Evolutionary conservation across 2,113 vertebrate species (phyloP), one percentile per base, ranked within the genome.

Genomic region (Prunella himalayana): DNA sequence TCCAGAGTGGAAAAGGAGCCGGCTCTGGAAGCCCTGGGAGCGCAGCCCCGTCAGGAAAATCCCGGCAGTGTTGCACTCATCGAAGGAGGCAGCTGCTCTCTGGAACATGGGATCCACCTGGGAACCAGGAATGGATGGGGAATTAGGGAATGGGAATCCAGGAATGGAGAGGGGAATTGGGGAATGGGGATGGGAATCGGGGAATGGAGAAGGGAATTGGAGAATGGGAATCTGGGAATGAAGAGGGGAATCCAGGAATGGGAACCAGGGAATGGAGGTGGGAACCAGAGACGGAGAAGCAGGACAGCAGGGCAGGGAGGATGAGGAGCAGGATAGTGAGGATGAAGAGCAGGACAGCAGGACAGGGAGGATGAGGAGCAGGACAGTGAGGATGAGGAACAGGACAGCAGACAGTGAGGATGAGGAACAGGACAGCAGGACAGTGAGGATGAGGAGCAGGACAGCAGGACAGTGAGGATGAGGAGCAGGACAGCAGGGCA

Each of bases 31-130:
- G 97, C 93, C 93, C 27, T 98, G 97, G 42, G 98, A 98, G 76
- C 85, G 99, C 30, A 99, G 98, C 5, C 98, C 96, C 0, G 97
- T 97, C 51, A 99, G 98, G 96, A 99, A 99, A 23, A 99, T 97
- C 0, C 99, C 99, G 0, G 98, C 97, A 0, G 98, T 98, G 95
- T 98, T 99, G 96, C 98, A 99, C 83, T 99, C 99, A 25, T 99
- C 98, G 3, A 99, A 99, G 0, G 99, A 98, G 5, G 98, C 97
- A 0, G 98, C 98, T 4, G 98, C 98, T n/a, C 98, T 98, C 97
- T 99, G 99, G 97, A 99, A 99, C 98, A 99, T 98, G 92, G 99
- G 99, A 42, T 98, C 96, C 7, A 94, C 65, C 97, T 98, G 54
- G n/a, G 13, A 44, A 8, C 7, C 7, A 5, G 56, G 41, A 45